Evolutionary conservation across 2,888 invertebrate genomes (phyloP).

Genomic region (Schizotus pectinicornis): DNA sequence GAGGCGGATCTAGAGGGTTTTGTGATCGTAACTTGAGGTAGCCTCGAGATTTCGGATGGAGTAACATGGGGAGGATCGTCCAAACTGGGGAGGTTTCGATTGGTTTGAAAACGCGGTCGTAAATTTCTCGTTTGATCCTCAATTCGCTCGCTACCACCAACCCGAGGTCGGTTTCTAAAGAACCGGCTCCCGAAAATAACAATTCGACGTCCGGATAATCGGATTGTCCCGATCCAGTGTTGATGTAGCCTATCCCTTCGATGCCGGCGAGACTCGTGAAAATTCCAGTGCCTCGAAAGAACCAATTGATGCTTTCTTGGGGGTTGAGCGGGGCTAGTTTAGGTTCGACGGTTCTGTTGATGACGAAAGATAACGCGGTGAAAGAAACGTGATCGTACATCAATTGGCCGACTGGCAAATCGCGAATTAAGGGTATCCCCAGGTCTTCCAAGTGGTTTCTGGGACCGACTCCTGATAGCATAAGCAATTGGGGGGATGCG

Average conservation of each 20-base stretch:
- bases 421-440: conserved; percentile 65
- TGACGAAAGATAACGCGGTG: conserved; percentile 62
- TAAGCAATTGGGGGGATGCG: conserved; percentile 78
- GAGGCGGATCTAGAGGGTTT: conserved; percentile 66
- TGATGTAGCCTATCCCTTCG: conserved; percentile 63
- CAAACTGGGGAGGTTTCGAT: conserved; percentile 60
- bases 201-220: conserved; percentile 70
- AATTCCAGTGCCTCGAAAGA: conserved; percentile 60
- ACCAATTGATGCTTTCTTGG: conserved; percentile 52
- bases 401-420: conserved; percentile 70
- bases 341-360: conserved; percentile 57
- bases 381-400: conserved; percentile 72
- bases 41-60: conserved; percentile 65
- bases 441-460: conserved; percentile 63
- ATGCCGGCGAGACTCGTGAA: conserved; percentile 65
- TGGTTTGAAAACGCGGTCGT: conserved; percentile 49
- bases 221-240: no score
- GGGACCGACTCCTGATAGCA: conserved; percentile 71
- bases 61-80: conserved; percentile 62
- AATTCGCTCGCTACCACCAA: conserved; percentile 30
- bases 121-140: conserved; percentile 35
- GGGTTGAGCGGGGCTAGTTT: conserved; percentile 15
- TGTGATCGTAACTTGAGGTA: conserved; percentile 59
- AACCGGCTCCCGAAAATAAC: conserved; percentile 65
- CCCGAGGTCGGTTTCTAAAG: conserved; percentile 65